A percentile compares a stretch with the other conserved stretches of the same genome.
Conservation (phyloP, 2,113 vertebrate species). For the Nothobranchius furzeri region DNA sequence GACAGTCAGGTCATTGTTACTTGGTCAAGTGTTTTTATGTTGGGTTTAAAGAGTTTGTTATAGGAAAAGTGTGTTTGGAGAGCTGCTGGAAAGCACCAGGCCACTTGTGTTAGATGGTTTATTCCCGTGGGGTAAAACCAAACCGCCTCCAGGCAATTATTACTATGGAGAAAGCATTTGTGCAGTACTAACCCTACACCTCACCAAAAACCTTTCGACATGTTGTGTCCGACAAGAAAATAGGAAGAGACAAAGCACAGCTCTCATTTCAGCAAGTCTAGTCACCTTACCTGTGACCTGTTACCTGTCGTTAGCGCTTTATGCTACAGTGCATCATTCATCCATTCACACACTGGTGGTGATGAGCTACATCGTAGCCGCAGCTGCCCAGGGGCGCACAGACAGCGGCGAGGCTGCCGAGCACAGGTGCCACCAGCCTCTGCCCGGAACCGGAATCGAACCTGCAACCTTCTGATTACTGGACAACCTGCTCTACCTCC, state of each 20-base stretch:
- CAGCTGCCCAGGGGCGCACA: too few relatives aligned
- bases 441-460: too few relatives aligned
- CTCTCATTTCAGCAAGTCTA: conserved; percentile 2
- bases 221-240: not conserved
- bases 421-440: too few relatives aligned
- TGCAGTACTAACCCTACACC: not conserved
- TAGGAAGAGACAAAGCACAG: conserved; percentile 1
- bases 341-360: too few relatives aligned
- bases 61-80: conserved; percentile 5
- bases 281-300: not conserved
- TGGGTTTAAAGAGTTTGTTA: conserved; percentile 21
- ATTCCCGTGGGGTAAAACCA: not conserved
- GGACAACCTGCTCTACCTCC: too few relatives aligned
- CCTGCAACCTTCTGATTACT: too few relatives aligned
- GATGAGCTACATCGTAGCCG: too few relatives aligned
- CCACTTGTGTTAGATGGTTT: too few relatives aligned
- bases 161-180: not conserved
- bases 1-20: conserved; percentile 57
- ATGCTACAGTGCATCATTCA: too few relatives aligned
- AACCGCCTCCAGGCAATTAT: not conserved
- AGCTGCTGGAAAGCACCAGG: not conserved
- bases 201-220: not conserved
- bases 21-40: conserved; percentile 14
- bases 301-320: not conserved
- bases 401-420: too few relatives aligned